Conservation (phyloP, 2,888 invertebrate species). For the Pristionchus mayeri region DNA sequence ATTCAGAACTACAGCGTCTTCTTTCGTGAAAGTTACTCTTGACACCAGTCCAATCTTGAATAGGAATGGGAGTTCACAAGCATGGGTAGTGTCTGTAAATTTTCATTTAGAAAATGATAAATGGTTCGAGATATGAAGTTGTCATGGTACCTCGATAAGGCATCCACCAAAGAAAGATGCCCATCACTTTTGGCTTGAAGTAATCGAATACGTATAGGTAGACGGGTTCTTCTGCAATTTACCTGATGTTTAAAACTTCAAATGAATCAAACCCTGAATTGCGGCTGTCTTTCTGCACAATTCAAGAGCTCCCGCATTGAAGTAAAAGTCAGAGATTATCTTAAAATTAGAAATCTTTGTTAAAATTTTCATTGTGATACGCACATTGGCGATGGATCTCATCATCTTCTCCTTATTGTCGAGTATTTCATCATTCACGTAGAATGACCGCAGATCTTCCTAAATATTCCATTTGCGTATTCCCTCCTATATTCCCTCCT, state of each 20-base stretch:
- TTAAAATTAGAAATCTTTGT: not conserved
- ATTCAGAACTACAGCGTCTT: not conserved
- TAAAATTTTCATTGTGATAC: not conserved
- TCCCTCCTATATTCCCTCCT: too few species aligned
- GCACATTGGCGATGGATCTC: conserved; percentile 59
- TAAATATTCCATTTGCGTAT: conserved; percentile 38
- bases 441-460: conserved; percentile 64
- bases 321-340: not conserved
- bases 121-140: not conserved
- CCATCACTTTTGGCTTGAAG: conserved; percentile 63
- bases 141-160: conserved; percentile 40
- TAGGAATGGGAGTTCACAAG: not conserved
- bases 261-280: not conserved
- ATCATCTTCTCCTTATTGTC: conserved; percentile 60
- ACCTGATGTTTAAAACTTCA: not conserved
- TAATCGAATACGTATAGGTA: conserved; percentile 68
- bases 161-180: conserved; percentile 61
- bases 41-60: not conserved
- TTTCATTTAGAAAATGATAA: not conserved
- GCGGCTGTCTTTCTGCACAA: not conserved
- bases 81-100: not conserved
- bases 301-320: not conserved
- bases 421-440: conserved; percentile 55
- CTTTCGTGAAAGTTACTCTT: too few species aligned
- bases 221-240: conserved; percentile 52